phyloP scores from a whole-genome alignment of 2,888 invertebrate species.

The Branchipolynoe longqiensis region DNA sequence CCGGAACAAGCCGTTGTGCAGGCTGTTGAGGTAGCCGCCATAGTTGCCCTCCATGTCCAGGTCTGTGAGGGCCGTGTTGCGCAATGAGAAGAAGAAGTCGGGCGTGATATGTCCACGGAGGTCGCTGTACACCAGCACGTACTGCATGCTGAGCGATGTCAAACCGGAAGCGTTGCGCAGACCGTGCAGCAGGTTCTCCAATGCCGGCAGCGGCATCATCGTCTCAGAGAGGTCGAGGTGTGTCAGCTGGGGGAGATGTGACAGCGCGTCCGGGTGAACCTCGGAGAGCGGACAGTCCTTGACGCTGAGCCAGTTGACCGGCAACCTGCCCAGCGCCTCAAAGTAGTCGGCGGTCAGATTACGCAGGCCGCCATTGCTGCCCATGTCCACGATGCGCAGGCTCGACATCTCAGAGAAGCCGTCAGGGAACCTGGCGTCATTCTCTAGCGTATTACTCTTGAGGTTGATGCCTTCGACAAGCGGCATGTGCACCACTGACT shows the following conservation, averaged over 20 bases:
- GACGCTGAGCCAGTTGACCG: slow-evolving; percentile 37
- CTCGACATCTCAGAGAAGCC: slow-evolving; percentile 50
- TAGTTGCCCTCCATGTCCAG: slow-evolving; percentile 58
- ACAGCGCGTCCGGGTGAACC: slow-evolving; percentile 43
- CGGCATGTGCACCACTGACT: slow-evolving; percentile 17
- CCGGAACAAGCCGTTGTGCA: slow-evolving; percentile 44
- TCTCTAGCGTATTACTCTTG: slow-evolving; percentile 19
- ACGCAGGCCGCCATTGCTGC: slow-evolving; percentile 8
- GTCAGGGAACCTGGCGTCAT: slow-evolving; percentile 10
- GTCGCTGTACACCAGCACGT: slow-evolving; percentile 41
- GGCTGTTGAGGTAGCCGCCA: slow-evolving; percentile 21
- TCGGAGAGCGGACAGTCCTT: slow-evolving; percentile 4
- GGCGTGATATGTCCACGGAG: slow-evolving; percentile 11
- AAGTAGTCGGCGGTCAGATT: slow-evolving; percentile 51
- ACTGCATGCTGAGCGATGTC: slow-evolving; percentile 6
- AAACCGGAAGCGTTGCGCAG: slow-evolving; percentile 13
- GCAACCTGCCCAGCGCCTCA: slow-evolving; percentile 4
- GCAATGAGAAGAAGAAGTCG: slow-evolving; percentile 31
- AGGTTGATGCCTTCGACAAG: slow-evolving; percentile 44
- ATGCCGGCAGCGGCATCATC: not conserved
- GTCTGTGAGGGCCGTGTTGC: slow-evolving; percentile 10
- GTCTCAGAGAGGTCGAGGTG: slow-evolving; percentile 51
- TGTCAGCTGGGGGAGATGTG: not conserved
- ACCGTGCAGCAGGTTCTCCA: slow-evolving; percentile 28
- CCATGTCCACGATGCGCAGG: slow-evolving; percentile 33